Evolutionary conservation across 2,113 vertebrate genomes (phyloP).

Genomic region (Passerina amoena): DNA sequence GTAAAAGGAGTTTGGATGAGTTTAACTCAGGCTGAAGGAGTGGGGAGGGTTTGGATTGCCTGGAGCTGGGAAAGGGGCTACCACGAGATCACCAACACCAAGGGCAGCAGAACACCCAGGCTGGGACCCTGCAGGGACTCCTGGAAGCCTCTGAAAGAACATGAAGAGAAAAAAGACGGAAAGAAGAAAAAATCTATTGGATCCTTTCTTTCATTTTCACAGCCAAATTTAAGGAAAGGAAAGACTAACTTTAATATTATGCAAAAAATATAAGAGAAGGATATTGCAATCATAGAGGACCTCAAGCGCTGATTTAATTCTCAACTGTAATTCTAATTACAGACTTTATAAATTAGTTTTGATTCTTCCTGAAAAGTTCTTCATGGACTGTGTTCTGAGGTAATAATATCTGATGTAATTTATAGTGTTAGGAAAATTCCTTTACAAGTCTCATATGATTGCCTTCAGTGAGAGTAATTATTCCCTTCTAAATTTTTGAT

Average conservation of each 20-base stretch:
- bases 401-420: slow-evolving; percentile 63
- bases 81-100: rapidly evolving
- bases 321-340: slow-evolving; percentile 67
- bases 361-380: slow-evolving; percentile 56
- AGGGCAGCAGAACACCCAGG: background rate
- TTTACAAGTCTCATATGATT: slow-evolving; percentile 50
- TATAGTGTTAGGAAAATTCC: slow-evolving; percentile 45
- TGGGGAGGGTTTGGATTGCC: background rate
- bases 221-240: slow-evolving; percentile 34
- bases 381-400: slow-evolving; percentile 27
- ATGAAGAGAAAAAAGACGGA: background rate
- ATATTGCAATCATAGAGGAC: slow-evolving; percentile 43
- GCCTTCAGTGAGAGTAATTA: slow-evolving; percentile 57
- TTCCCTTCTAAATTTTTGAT: slow-evolving; percentile 44
- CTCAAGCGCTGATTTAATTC: slow-evolving; percentile 66
- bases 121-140: background rate
- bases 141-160: background rate
- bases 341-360: slow-evolving; percentile 67
- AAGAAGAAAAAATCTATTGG: slow-evolving; percentile 28
- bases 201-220: slow-evolving; percentile 15
- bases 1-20: background rate
- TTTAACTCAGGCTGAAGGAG: background rate
- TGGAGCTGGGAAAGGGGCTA: background rate
- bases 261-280: slow-evolving; percentile 21
- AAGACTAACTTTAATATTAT: slow-evolving; percentile 42